Evolutionary conservation across 2,888 invertebrate species (phyloP).

Genomic region (Stratiomys singularior): DNA sequence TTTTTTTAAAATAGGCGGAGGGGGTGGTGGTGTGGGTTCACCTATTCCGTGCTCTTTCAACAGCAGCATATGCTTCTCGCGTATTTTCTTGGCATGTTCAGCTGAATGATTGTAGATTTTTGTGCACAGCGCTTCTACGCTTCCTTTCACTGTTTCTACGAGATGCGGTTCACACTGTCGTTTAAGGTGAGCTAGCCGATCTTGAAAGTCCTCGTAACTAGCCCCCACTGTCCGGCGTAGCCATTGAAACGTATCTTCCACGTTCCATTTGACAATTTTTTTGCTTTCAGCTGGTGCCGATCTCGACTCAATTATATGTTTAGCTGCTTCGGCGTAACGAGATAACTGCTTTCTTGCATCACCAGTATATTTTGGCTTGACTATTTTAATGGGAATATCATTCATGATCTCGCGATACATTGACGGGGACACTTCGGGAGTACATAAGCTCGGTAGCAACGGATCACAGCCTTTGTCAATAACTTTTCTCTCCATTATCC

Average conservation of each 20-base stretch:
- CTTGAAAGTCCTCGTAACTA: constrained; percentile 88
- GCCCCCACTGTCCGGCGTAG: constrained; percentile 91
- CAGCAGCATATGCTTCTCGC: constrained; percentile 85
- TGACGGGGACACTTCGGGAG: constrained; percentile 89
- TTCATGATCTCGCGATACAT: constrained; percentile 99
- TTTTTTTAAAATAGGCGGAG: constrained; percentile 81
- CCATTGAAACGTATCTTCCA: constrained; percentile 98
- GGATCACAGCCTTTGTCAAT: constrained; percentile 91
- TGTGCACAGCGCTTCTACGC: constrained; percentile 93
- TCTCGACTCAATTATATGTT: constrained; percentile 94
- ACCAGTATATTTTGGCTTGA: constrained; percentile 94
- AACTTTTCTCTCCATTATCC: constrained; percentile 96
- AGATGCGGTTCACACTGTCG: constrained; percentile 96
- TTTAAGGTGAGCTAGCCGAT: constrained; percentile 87
- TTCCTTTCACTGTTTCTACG: constrained; percentile 91
- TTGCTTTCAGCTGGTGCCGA: constrained; percentile 92
- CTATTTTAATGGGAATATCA: constrained; percentile 95
- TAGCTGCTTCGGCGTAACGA: constrained; percentile 95
- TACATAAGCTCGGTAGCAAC: constrained; percentile 89
- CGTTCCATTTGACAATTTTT: constrained; percentile 98
- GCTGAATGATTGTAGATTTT: constrained; percentile 93
- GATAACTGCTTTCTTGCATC: constrained; percentile 95
- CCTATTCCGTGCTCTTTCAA: constrained; percentile 88
- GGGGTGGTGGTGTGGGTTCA: constrained; percentile 73
- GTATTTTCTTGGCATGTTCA: constrained; percentile 90